Percentiles rank a stretch among this genome's conserved stretches.
These are phyloP conservation scores for Notocelia uddmanniana DNA, from an alignment of 2,888 invertebrate species.

Conservation along the genomic window DNA sequence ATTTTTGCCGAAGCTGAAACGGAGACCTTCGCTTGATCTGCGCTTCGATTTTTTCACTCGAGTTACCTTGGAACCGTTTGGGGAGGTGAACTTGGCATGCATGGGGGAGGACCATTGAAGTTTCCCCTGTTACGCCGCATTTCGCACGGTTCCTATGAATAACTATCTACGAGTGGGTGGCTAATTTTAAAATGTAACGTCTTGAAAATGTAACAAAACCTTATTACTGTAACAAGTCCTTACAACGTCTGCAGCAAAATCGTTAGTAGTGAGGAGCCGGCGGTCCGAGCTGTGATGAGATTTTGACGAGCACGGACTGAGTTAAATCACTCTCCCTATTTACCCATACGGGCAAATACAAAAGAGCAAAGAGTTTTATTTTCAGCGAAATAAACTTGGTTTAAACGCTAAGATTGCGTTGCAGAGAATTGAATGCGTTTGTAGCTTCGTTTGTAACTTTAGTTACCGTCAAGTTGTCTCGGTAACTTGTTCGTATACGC, in stretches of 20 bases:
- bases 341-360: constrained; percentile 9
- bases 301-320: constrained; percentile 6
- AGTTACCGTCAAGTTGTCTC: constrained; percentile 16
- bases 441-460: constrained; percentile 22
- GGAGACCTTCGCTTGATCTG: too few species aligned
- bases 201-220: constrained; percentile 8
- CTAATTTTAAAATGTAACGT: too few species aligned
- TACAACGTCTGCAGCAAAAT: constrained; percentile 36
- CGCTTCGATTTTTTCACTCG: too few species aligned
- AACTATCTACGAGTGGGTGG: too few species aligned
- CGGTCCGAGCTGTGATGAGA: constrained; percentile 41
- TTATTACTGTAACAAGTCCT: constrained; percentile 12
- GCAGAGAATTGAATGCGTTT: background rate
- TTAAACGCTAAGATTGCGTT: constrained; percentile 15
- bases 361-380: constrained; percentile 20
- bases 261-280: constrained; percentile 37
- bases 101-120: too few species aligned
- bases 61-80: too few species aligned
- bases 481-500: background rate
- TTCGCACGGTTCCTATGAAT: too few species aligned
- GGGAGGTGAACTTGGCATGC: too few species aligned
- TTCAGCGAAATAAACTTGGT: constrained; percentile 11
- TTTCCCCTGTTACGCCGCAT: too few species aligned
- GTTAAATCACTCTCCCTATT: constrained; percentile 1
- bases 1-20: too few species aligned